Evolutionary conservation across 2,888 invertebrate genomes (phyloP), one percentile per base, ranked within the genome.

Genomic region (Lissonota sp.): DNA sequence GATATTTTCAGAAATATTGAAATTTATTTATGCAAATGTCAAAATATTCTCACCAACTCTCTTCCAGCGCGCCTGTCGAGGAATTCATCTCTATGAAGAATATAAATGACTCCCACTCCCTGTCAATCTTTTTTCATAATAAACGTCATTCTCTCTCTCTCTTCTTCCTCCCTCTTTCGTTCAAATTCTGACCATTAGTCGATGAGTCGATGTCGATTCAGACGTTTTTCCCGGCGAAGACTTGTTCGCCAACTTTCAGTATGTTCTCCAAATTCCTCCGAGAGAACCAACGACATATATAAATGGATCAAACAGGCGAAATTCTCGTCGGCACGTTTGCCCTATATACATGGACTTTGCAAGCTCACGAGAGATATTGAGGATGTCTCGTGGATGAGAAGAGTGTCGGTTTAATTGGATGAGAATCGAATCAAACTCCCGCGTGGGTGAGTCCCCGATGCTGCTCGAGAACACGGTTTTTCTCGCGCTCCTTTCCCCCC

Each of bases 391-490:
- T 55, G 64, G 66, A 71, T 62, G 76, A 66, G 73, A 55, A 44
- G 55, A 80, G 80, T 55, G 72, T 72, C 81, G 67, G 84, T 81
- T 85, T 86, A 86, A 77, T 86, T 81, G 79, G 83, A 84, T 80
- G 62, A 80, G 71, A 79, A 84, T 83, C 69, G 77, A 81, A 73
- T 76, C 60, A 64, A 83, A 81, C 82, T 84, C 80, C 44, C 80
- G 67, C 80, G 70, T 49, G 42, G 75, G 60, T 76, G 72, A 76
- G 71, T 58, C 26, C 26, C 51, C 62, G 76, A 79, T 69, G 77
- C 80, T 69, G 77, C 80, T 70, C 71, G 73, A 26, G 26, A 26
- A 26, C 71, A 44, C 64, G 39, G n/a, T 62, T 67, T 64, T 51
- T 40, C 40, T 26, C 74, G 63, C 71, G 60, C 14, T 14, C 26